Evolutionary conservation across 2,113 vertebrate species (phyloP).

Genomic region (Condylura cristata): DNA sequence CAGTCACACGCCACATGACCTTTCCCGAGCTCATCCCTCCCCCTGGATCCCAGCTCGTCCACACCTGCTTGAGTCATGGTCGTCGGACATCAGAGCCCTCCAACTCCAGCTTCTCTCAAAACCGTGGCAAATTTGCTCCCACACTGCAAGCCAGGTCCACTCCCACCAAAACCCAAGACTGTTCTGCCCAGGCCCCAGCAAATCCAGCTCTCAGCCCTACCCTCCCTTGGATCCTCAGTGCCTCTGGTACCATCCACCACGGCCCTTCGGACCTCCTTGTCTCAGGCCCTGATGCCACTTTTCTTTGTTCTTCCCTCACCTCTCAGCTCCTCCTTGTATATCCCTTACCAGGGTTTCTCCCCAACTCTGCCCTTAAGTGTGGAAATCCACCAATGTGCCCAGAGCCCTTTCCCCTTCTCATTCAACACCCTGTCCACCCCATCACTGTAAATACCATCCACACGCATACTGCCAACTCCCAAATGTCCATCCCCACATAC

Average conservation of each 20-base stretch:
- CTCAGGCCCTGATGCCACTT: neutral
- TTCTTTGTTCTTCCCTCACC: neutral
- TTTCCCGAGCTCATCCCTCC: neutral
- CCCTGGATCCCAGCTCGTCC: neutral
- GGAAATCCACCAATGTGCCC: neutral
- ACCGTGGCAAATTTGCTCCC: neutral
- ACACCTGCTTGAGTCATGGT: neutral
- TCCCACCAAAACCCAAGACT: neutral
- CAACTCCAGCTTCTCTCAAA: neutral
- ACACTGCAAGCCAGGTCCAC: neutral
- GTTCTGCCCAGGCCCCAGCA: neutral
- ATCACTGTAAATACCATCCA: neutral
- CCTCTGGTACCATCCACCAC: rapidly evolving
- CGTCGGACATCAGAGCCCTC: neutral
- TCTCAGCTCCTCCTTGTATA: neutral
- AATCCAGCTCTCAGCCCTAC: neutral
- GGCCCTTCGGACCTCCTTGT: too few species aligned
- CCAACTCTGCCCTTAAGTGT: neutral
- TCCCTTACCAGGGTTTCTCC: neutral
- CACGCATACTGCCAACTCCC: neutral
- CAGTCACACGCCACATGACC: too few species aligned
- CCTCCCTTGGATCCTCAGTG: neutral
- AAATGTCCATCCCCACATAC: neutral
- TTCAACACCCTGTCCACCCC: neutral
- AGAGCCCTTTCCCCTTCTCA: neutral